phyloP scores from a whole-genome alignment of 2,797 vertebrate genomes.

The Garrulus glandarius region DNA sequence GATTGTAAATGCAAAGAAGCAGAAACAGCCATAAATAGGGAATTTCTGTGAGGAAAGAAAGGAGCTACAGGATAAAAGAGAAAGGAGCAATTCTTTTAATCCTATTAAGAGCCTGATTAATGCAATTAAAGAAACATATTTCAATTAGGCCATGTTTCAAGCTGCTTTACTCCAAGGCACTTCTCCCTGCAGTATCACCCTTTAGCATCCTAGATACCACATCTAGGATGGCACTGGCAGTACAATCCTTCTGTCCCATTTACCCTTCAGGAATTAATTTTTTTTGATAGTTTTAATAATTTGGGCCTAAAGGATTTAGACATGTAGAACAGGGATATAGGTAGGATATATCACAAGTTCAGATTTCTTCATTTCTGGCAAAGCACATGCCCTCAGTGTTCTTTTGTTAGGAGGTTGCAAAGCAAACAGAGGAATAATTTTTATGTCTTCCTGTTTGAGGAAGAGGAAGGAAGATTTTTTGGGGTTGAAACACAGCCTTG shows the following conservation, averaged over 20 bases:
- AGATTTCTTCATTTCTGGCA: neutral
- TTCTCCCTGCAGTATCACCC: neutral
- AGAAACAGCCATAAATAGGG: neutral
- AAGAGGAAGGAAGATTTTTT: neutral
- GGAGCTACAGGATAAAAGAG: neutral
- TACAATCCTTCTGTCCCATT: neutral
- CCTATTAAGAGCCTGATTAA: constrained; percentile 34
- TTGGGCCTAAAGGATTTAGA: neutral
- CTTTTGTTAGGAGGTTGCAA: neutral
- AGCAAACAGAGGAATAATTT: neutral
- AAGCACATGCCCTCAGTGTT: accelerated
- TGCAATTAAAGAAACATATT: constrained; percentile 16
- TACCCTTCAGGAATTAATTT: neutral
- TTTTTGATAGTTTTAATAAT: neutral
- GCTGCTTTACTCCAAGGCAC: neutral
- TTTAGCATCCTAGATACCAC: neutral
- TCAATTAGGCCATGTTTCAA: constrained; percentile 23
- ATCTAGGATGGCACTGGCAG: neutral
- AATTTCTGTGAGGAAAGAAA: neutral
- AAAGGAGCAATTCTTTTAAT: constrained; percentile 19
- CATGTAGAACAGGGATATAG: neutral
- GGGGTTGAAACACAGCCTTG: neutral
- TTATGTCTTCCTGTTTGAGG: neutral
- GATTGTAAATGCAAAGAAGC: neutral
- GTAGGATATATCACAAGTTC: neutral